These are phyloP conservation scores for Lepus townsendii DNA, from an alignment of 2,797 vertebrate genomes.

Conservation along the genomic window DNA sequence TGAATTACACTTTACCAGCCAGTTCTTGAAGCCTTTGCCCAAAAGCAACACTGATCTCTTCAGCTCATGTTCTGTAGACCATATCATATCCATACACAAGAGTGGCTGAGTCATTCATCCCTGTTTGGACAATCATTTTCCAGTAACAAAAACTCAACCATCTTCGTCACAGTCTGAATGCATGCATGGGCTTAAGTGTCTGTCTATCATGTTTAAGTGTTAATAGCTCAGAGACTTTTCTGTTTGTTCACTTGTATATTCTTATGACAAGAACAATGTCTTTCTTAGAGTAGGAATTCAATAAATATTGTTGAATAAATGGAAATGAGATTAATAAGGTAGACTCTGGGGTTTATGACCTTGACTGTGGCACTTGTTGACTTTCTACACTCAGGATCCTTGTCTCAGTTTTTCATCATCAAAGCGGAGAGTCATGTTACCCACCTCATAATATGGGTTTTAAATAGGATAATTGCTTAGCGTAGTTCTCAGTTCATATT, in stretches of 20 bases:
- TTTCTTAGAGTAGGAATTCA: constrained; percentile 11
- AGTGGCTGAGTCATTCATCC: neutral
- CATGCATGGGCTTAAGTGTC: neutral
- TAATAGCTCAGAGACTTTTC: neutral
- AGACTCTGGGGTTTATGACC: neutral
- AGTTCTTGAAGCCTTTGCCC: neutral
- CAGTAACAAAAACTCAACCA: neutral
- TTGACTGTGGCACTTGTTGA: neutral
- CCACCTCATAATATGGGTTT: neutral
- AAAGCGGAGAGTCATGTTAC: constrained; percentile 24
- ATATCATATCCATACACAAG: neutral
- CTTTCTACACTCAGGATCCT: neutral
- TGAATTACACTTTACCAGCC: neutral
- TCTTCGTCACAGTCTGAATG: neutral
- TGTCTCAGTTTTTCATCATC: neutral
- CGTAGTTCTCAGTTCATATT: neutral
- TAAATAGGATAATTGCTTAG: neutral
- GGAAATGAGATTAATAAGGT: neutral
- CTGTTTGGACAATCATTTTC: neutral
- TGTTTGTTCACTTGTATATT: neutral
- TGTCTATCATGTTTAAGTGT: neutral
- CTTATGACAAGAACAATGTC: neutral
- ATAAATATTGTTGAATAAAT: constrained; percentile 41
- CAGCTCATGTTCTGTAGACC: neutral
- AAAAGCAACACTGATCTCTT: neutral